Evolutionary conservation across 2,797 vertebrate genomes (phyloP).

Genomic region (Dendrocincla fuliginosa): DNA sequence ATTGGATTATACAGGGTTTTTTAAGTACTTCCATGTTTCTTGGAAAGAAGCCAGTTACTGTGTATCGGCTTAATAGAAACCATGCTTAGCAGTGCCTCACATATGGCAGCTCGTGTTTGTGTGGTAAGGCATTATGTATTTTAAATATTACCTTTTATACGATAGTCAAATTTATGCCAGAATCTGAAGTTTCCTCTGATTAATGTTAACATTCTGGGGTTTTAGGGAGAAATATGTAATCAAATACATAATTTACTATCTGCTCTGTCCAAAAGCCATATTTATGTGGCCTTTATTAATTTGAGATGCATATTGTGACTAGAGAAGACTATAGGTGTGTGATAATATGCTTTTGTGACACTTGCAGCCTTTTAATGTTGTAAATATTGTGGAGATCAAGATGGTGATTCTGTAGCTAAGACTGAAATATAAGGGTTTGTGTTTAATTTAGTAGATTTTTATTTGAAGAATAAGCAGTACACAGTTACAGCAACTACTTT

Average conservation of each 20-base stretch:
- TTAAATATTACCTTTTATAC: constrained; percentile 54
- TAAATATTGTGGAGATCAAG: not conserved
- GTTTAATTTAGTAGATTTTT: not conserved
- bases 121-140: constrained; percentile 37
- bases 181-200: constrained; percentile 60
- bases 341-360: not conserved
- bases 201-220: constrained; percentile 56
- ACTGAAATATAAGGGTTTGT: not conserved
- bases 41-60: constrained; percentile 59
- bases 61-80: constrained; percentile 53
- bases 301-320: not conserved
- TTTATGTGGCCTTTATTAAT: constrained; percentile 23
- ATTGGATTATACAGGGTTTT: constrained; percentile 54
- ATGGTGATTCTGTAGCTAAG: not conserved
- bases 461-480: not conserved
- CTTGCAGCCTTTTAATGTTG: constrained; percentile 1
- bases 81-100: constrained; percentile 35
- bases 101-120: constrained; percentile 49
- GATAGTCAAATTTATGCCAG: constrained; percentile 54
- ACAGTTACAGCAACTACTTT: not conserved
- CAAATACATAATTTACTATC: constrained; percentile 46
- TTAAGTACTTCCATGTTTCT: constrained; percentile 59
- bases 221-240: constrained; percentile 18
- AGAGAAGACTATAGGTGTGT: constrained; percentile 11
- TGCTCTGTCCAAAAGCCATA: not conserved